Evolutionary conservation across 2,797 vertebrate species (phyloP).

Genomic region (Steatocranus sp.): DNA sequence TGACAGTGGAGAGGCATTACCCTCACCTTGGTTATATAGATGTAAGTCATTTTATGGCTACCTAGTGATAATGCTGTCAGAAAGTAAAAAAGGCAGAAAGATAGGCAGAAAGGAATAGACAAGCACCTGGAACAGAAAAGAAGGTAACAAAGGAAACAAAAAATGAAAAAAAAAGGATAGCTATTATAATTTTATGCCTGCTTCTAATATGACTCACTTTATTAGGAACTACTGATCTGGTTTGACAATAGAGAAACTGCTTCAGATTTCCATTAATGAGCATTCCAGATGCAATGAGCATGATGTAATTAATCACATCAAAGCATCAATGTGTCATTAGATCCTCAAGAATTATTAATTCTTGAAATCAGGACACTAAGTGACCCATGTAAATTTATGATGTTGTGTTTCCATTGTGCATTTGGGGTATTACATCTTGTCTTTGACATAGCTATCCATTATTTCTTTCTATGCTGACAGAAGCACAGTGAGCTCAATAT

Average conservation of each 20-base stretch:
- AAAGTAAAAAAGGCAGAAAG: neutral
- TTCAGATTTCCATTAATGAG: conserved; percentile 13
- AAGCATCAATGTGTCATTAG: conserved; percentile 7
- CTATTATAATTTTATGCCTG: neutral
- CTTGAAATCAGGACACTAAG: conserved; percentile 6
- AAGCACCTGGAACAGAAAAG: neutral
- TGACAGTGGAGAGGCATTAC: conserved; percentile 46
- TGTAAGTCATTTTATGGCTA: conserved; percentile 31
- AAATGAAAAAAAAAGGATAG: neutral
- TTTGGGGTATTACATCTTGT: conserved; percentile 56
- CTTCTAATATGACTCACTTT: neutral
- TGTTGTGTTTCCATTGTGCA: conserved; percentile 12
- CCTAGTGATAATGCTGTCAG: conserved; percentile 30
- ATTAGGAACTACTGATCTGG: neutral
- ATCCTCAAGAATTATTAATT: conserved; percentile 7
- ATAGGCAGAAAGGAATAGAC: neutral
- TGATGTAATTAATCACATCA: conserved; percentile 31
- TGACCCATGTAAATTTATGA: conserved; percentile 39
- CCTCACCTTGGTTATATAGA: conserved; percentile 45
- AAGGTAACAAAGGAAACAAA: neutral
- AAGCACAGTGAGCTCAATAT: conserved; percentile 52
- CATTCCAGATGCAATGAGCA: conserved; percentile 9
- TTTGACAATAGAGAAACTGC: conserved; percentile 3
- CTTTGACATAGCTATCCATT: conserved; percentile 68
- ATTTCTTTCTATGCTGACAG: conserved; percentile 50